phyloP scores from a whole-genome alignment of 2,888 invertebrate genomes.

The Hypercompe scribonia region DNA sequence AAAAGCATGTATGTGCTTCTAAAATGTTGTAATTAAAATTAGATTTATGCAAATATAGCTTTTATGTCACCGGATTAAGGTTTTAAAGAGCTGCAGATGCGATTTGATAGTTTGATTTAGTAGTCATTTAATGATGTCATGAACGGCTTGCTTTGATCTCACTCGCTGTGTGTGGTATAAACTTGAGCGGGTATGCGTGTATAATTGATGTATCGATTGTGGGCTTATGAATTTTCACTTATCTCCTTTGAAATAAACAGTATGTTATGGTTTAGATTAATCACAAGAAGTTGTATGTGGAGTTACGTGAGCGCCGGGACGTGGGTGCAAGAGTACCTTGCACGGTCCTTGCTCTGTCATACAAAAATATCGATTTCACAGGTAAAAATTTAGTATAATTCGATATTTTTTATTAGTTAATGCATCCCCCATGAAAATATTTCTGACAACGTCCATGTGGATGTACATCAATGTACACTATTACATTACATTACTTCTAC shows the following conservation, averaged over 20 bases:
- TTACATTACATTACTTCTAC: too few relatives aligned
- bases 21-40: constrained; percentile 33
- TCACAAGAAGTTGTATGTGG: too few relatives aligned
- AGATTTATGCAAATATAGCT: constrained; percentile 25
- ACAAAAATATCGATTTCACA: too few relatives aligned
- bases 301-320: too few relatives aligned
- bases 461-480: too few relatives aligned
- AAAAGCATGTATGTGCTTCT: constrained; percentile 62
- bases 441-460: too few relatives aligned
- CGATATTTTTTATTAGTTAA: too few relatives aligned
- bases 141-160: constrained; percentile 75
- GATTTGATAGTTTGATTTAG: constrained; percentile 61
- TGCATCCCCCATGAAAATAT: too few relatives aligned
- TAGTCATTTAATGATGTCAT: constrained; percentile 79
- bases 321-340: too few relatives aligned
- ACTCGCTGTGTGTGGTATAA: constrained; percentile 61
- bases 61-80: constrained; percentile 35
- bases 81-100: constrained; percentile 28
- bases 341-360: too few relatives aligned
- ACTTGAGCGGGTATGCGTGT: constrained; percentile 19
- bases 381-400: too few relatives aligned
- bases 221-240: background rate
- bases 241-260: background rate
- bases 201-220: background rate
- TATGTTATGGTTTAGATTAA: background rate